Base-by-base conservation (phyloP, 2,113 vertebrate genomes). In the Turdus rufiventris region DNA sequence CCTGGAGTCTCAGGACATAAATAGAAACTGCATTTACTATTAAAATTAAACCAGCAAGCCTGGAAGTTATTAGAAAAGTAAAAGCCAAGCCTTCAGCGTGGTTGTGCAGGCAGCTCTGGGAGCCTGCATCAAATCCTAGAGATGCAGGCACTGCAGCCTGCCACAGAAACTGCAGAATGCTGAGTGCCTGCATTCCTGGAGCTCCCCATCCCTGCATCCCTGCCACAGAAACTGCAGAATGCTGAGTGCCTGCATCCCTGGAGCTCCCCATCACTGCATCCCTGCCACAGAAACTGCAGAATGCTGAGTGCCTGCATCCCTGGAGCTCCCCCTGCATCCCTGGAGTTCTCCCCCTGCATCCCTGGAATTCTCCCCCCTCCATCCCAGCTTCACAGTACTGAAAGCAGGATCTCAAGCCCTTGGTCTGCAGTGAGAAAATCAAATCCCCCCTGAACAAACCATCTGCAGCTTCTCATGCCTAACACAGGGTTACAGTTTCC, bases 331-430 rank as follows among this genome's bases (percentile, higher is more conserved):
- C 11, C 38, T 40, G 38, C 38, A 40, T 40, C 38, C 38, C 38
- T 40, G 38, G 38, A 40, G 11, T 40, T 40, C 38, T 11, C 38
- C 38, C 38, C 38, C 38, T 40, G 38, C 38, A 40, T 40, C 11
- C 38, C 38, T 40, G 38, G 38, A 40, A 40, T n/a, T n/a, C 40
- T 14, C 40, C 43, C 43, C 56, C 16, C 36, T 24, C 48, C 56
- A 4, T 3, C 29, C 47, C 10, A 2, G 14, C 19, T 10, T 13
- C 60, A 28, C 7, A 31, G 7, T 0, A 5, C 70, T 57, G 33
- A 9, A 24, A 70, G 38, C 1, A 2, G 1, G 5, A 51, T 20
- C 66, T 10, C 0, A 0, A 6, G 10, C 43, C 29, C 17, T 10
- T 7, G 31, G 12, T n/a, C 36, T 25, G 57, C 76, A 31, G 40